phyloP scores from a whole-genome alignment of 2,113 vertebrate genomes.

The Azemiops feae region DNA sequence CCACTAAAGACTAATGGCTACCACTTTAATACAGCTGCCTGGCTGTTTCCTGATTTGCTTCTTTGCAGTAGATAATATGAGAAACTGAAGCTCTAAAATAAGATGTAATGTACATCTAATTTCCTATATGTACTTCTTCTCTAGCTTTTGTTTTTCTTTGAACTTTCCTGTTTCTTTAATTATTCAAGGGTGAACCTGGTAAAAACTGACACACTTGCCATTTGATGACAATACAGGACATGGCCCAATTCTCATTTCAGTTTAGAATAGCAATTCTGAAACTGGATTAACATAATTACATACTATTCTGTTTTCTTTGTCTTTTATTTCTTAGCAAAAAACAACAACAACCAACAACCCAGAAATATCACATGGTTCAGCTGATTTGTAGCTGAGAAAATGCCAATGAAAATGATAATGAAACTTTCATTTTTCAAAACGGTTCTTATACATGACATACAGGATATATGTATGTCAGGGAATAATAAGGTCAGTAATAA shows the following conservation, averaged over 20 bases:
- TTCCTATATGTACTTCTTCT: background rate
- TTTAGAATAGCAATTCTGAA: background rate
- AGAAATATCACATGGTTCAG: background rate
- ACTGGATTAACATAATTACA: background rate
- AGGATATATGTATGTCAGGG: no score
- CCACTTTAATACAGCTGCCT: no score
- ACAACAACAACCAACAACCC: background rate
- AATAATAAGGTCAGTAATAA: no score
- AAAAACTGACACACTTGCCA: slow-evolving; percentile 2
- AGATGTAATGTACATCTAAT: background rate
- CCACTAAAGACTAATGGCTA: no score
- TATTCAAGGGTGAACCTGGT: background rate
- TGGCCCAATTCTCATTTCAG: background rate
- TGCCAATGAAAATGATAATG: no score
- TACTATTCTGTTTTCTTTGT: background rate
- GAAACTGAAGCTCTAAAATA: background rate
- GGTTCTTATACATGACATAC: no score
- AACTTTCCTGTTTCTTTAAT: background rate
- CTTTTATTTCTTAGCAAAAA: background rate
- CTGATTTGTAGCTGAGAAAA: no score
- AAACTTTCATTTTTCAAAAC: no score
- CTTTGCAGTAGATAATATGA: background rate
- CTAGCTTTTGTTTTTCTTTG: background rate
- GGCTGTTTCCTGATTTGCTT: background rate
- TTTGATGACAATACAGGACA: slow-evolving; percentile 1